Percentiles rank a stretch among this genome's conserved stretches.
Conservation (phyloP, 2,888 invertebrate genomes). For the Sipunculus nudus region DNA sequence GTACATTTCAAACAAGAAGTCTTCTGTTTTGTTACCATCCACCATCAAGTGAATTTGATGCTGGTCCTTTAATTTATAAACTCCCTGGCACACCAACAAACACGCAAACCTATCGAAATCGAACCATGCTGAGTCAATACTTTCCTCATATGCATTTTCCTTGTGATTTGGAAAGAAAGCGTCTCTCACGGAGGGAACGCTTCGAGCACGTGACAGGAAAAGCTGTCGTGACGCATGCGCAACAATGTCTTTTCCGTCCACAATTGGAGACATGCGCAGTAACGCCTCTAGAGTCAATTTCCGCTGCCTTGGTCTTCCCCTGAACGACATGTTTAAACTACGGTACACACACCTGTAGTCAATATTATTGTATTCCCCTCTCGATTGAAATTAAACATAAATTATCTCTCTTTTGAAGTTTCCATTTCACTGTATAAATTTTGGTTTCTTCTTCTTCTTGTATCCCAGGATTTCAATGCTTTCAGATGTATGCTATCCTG, state of each 20-base stretch:
- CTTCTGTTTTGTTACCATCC: slow-evolving; percentile 46
- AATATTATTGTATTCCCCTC: too few species aligned
- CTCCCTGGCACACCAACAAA: slow-evolving; percentile 50
- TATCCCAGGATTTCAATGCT: too few species aligned
- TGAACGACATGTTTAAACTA: too few species aligned
- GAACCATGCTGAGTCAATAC: slow-evolving; percentile 39
- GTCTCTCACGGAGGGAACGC: slow-evolving; percentile 49
- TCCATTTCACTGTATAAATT: too few species aligned
- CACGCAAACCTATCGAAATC: slow-evolving; percentile 53
- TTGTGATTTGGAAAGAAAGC: slow-evolving; percentile 53
- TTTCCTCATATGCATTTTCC: slow-evolving; percentile 35
- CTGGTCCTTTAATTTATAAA: slow-evolving; percentile 49
- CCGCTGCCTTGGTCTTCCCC: slow-evolving; percentile 6
- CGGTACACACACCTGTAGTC: too few species aligned
- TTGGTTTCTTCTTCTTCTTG: too few species aligned
- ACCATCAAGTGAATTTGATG: slow-evolving; percentile 53
- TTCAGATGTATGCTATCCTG: too few species aligned
- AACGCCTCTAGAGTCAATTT: slow-evolving; percentile 49
- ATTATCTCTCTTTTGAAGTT: too few species aligned
- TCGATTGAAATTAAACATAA: too few species aligned
- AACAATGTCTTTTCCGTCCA: slow-evolving; percentile 50
- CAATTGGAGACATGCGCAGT: slow-evolving; percentile 50
- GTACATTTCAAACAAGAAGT: slow-evolving; percentile 49
- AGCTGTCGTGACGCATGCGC: slow-evolving; percentile 52
- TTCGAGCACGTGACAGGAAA: slow-evolving; percentile 51